These are phyloP conservation scores for Phaetusa simplex DNA, from an alignment of 2,113 vertebrate species.

Conservation along the genomic window DNA sequence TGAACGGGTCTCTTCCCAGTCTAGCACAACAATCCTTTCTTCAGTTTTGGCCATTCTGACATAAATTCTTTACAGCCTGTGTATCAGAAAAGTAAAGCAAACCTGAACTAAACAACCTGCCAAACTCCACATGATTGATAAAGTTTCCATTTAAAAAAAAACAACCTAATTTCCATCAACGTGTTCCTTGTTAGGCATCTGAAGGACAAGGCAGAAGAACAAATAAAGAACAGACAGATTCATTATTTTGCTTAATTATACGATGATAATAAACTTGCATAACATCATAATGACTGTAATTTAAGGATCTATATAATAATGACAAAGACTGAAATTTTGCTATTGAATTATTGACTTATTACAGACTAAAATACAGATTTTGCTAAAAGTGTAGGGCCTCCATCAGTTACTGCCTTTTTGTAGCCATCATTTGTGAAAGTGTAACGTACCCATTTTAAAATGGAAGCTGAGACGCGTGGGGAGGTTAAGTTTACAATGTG, in stretches of 20 bases:
- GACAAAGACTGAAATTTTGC: too few relatives aligned
- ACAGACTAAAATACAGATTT: background rate
- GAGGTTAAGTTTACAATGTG: rapidly evolving
- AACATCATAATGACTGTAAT: background rate
- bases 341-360: background rate
- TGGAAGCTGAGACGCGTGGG: background rate
- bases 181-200: rapidly evolving
- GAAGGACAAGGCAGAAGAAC: background rate
- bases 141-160: background rate
- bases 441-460: background rate
- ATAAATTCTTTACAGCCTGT: background rate
- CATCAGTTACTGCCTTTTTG: background rate
- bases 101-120: too few relatives aligned
- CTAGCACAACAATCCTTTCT: background rate
- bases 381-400: background rate
- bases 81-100: background rate
- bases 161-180: rapidly evolving
- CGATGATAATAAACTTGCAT: background rate
- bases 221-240: background rate
- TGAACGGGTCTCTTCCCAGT: background rate
- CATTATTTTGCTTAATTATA: background rate
- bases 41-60: background rate
- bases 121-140: background rate
- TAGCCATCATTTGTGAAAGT: background rate
- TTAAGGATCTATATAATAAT: background rate